A percentile compares a stretch with the other conserved stretches of the same genome.
Conservation (phyloP, 2,797 vertebrate genomes). For the Masticophis lateralis region DNA sequence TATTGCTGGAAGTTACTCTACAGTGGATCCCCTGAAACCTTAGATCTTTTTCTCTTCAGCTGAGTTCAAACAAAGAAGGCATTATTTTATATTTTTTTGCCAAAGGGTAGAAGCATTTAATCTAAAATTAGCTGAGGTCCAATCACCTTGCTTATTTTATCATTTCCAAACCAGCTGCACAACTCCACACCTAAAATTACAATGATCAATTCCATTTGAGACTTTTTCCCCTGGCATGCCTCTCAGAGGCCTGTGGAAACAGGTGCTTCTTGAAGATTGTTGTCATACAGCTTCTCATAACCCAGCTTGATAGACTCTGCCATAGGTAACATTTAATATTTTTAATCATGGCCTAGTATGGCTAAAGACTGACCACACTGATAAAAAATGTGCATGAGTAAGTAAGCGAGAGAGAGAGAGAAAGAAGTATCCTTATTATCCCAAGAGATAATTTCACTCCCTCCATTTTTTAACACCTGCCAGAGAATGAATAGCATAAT, state of each 20-base stretch:
- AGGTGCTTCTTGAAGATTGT: background rate
- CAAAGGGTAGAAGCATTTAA: background rate
- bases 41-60: background rate
- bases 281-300: background rate
- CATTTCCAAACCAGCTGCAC: background rate
- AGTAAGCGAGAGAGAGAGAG: fast-evolving
- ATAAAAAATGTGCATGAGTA: background rate
- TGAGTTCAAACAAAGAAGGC: conserved; percentile 21
- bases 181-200: background rate
- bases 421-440: background rate
- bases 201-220: background rate
- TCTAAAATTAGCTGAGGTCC: background rate
- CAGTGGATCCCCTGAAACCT: background rate
- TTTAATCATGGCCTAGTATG: background rate
- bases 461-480: background rate
- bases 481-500: background rate
- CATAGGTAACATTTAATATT: background rate
- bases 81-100: background rate
- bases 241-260: background rate
- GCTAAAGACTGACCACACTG: fast-evolving
- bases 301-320: background rate
- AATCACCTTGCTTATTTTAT: background rate
- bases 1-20: background rate
- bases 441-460: background rate
- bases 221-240: background rate